These are phyloP conservation scores for Campylomormyrus numenius DNA, from an alignment of 2,113 vertebrate genomes.

Conservation along the genomic window DNA sequence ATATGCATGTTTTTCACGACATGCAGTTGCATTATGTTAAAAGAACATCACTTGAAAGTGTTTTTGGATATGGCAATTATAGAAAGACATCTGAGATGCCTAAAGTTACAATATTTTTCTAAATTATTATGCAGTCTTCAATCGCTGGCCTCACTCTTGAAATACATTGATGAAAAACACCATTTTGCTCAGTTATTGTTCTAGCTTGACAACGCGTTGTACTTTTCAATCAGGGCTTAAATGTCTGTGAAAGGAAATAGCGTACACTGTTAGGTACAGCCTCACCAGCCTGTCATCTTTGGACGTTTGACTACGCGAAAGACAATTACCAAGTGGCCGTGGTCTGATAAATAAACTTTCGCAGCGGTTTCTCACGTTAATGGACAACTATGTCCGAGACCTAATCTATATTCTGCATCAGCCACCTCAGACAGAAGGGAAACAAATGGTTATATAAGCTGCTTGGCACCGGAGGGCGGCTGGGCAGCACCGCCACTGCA, in stretches of 20 bases:
- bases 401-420: constrained; percentile 10
- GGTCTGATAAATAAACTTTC: neutral
- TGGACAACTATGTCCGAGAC: neutral
- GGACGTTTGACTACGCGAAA: neutral
- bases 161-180: neutral
- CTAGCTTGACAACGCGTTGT: neutral
- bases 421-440: neutral
- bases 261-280: neutral
- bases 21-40: neutral
- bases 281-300: neutral
- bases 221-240: neutral
- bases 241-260: neutral
- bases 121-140: neutral
- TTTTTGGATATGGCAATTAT: neutral
- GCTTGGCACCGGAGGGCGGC: neutral
- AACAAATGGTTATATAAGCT: constrained; percentile 14
- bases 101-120: neutral
- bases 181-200: neutral
- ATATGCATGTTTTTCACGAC: neutral
- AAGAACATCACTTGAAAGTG: neutral
- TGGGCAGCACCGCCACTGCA: neutral
- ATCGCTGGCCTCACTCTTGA: neutral
- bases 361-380: neutral
- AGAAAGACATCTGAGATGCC: neutral
- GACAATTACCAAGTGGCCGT: neutral